These are phyloP conservation scores for Semaprochilodus insignis DNA, from an alignment of 2,797 vertebrate genomes.

Conservation along the genomic window DNA sequence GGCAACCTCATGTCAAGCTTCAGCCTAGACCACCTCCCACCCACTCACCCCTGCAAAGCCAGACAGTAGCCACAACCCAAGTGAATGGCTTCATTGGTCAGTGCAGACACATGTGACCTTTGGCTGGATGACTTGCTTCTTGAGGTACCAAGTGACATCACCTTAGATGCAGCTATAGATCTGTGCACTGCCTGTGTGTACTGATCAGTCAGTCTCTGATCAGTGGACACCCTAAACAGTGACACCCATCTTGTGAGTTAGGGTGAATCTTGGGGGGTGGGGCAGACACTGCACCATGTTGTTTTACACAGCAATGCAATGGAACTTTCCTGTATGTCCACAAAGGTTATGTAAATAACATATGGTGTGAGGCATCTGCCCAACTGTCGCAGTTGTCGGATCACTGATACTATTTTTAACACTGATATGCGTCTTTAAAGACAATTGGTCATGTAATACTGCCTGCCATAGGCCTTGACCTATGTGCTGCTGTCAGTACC, in stretches of 20 bases:
- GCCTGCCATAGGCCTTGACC: neutral
- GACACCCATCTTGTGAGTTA: slow-evolving; percentile 27
- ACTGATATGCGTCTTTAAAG: slow-evolving; percentile 26
- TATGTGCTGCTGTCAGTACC: neutral
- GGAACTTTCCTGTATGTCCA: neutral
- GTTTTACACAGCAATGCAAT: neutral
- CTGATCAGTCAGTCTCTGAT: slow-evolving; percentile 62
- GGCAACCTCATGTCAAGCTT: slow-evolving; percentile 47
- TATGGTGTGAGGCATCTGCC: slow-evolving; percentile 32
- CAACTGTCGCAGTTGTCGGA: slow-evolving; percentile 30
- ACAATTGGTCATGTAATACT: neutral
- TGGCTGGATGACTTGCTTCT: slow-evolving; percentile 69
- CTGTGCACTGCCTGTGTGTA: slow-evolving; percentile 59
- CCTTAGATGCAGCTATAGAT: slow-evolving; percentile 31
- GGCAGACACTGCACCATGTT: slow-evolving; percentile 1
- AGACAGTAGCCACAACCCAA: slow-evolving; percentile 31
- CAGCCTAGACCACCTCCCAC: slow-evolving; percentile 9
- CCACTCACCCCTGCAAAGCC: neutral
- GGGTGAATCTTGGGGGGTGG: neutral
- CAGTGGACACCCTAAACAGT: slow-evolving; percentile 42
- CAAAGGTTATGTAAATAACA: slow-evolving; percentile 24
- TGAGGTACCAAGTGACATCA: slow-evolving; percentile 60
- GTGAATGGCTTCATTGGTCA: slow-evolving; percentile 59
- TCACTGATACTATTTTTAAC: slow-evolving; percentile 43
- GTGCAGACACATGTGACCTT: slow-evolving; percentile 69